A percentile compares a stretch with the other conserved stretches of the same genome.
Conservation (phyloP, 2,113 vertebrate genomes). For the Stegostoma tigrinum region DNA sequence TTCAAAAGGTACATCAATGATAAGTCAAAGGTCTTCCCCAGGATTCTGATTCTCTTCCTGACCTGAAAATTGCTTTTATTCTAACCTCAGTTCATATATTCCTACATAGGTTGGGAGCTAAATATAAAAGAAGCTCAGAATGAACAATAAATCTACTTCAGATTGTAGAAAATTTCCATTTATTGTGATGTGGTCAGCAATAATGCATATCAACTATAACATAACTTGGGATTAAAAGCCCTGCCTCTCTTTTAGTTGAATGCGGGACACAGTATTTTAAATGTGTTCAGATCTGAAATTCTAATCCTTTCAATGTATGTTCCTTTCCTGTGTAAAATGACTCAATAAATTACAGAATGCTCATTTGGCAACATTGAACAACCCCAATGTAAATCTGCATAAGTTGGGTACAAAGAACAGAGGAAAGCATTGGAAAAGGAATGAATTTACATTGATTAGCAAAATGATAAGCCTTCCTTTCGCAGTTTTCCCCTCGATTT, state of each 20-base stretch:
- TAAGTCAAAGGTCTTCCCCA: background rate
- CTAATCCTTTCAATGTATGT: background rate
- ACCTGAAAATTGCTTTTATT: background rate
- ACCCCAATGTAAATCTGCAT: background rate
- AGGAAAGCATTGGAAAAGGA: background rate
- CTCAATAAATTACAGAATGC: background rate
- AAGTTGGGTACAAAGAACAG: background rate
- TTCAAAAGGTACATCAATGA: background rate
- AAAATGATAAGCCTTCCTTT: background rate
- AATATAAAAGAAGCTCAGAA: background rate
- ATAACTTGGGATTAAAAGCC: background rate
- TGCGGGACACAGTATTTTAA: background rate
- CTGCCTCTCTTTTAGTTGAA: background rate
- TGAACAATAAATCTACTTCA: background rate
- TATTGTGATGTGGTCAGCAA: background rate
- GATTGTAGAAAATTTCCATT: background rate
- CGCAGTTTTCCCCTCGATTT: background rate
- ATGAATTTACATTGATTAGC: background rate
- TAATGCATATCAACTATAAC: background rate
- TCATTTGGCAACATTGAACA: background rate
- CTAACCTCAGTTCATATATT: background rate
- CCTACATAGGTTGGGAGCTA: background rate
- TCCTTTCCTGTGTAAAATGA: background rate
- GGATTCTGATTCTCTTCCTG: background rate
- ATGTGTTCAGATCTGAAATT: background rate